A percentile compares a stretch with the other conserved stretches of the same genome.
Conservation (phyloP, 1,140 invertebrate species). For the Tetramorium alpestre region DNA sequence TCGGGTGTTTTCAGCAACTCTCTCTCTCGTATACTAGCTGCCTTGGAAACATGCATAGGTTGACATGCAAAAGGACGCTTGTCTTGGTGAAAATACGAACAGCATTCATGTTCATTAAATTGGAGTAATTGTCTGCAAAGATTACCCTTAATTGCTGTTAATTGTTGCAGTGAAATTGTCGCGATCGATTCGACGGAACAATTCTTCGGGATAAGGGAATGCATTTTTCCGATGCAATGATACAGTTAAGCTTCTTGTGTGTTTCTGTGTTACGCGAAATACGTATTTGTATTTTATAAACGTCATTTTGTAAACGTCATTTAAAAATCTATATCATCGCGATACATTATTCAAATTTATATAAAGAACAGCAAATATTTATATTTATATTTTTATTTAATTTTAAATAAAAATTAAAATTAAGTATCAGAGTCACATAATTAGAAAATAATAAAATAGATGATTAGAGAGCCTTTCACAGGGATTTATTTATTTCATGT, state of each 20-base stretch:
- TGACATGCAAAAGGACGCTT: not conserved
- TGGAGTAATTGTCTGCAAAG: not conserved
- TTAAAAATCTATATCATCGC: not conserved
- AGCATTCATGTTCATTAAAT: not conserved
- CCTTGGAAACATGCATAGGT: slow-evolving; percentile 2
- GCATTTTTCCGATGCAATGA: not conserved
- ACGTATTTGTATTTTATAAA: not conserved
- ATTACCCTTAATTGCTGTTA: not conserved
- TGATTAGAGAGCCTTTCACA: not conserved
- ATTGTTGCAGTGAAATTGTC: not conserved
- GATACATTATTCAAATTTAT: not conserved
- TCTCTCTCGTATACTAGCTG: slow-evolving; percentile 11
- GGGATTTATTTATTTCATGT: not conserved
- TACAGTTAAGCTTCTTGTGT: not conserved
- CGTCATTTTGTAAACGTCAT: not conserved
- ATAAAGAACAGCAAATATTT: not conserved
- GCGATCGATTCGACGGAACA: not conserved
- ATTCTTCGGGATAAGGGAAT: not conserved
- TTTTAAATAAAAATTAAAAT: not conserved
- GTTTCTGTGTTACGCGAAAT: not conserved
- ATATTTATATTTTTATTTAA: not conserved
- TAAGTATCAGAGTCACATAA: not conserved
- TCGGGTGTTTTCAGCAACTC: slow-evolving; percentile 14
- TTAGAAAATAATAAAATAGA: not conserved
- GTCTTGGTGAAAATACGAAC: not conserved